Evolutionary conservation across 1,140 invertebrate species (phyloP), one percentile per base, ranked within the genome.

Genomic region (Saxidomus purpurata): DNA sequence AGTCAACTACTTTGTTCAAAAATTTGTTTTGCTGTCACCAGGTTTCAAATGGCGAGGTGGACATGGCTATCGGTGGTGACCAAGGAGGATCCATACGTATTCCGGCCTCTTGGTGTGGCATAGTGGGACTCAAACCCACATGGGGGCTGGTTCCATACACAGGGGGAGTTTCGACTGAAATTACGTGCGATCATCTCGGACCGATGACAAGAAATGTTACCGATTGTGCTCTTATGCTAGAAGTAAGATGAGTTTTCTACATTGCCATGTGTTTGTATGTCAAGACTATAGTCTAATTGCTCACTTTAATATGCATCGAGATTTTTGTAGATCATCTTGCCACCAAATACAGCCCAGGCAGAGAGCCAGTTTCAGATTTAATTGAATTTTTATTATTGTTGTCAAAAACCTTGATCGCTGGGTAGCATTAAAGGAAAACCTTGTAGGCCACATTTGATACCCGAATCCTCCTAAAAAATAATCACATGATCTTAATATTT

Each of bases 51-150:
- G 90, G 90, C 8, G 80, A 92, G 19, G 91, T 92, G n/a, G 94
- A 95, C 71, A 84, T 95, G 90, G 94, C 94, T n/a, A 89, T 94
- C 1, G 94, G 92, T 17, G 92, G 90, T 40, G 94, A 95, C 71
- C 92, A 93, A 49, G 93, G 94, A 25, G 94, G 94, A 1, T 95
- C 94, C 17, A 92, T 95, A n/a, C 91, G 95, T 19, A 94, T 94
- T 25, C 95, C 95, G 15, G 90, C 94, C 15, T 82, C 91, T 22
- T 95, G 88, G 85, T 92, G 85, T 76, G 95, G 95, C 28, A 86
- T 94, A 49, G 93, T 94, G 34, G 95, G 95, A 11, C 63, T 96
- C 15, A 96, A 96, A 76, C 95, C 95, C 19, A 95, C 95, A 13
- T 93, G 89, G 82, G 94, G 95, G 15, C 91, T 95, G 0, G 93